phyloP scores from a whole-genome alignment of 2,797 vertebrate species.

The Sphenopsis melanotis region DNA sequence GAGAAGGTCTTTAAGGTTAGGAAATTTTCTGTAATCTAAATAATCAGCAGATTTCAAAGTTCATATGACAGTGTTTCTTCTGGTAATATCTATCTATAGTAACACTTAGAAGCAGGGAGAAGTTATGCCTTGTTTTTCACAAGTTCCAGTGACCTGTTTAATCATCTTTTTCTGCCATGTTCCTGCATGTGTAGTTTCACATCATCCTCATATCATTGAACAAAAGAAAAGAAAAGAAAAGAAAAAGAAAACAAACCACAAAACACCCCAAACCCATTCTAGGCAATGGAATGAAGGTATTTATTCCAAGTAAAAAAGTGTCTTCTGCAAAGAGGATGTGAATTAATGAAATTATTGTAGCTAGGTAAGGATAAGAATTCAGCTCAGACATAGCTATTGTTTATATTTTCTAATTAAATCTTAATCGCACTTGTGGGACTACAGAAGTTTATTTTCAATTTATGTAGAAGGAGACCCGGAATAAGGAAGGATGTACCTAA shows the following conservation, averaged over 20 bases:
- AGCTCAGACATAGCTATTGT: not conserved
- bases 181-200: not conserved
- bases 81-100: not conserved
- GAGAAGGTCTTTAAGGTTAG: not conserved
- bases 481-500: not conserved
- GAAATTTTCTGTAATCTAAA: not conserved
- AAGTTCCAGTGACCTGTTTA: not conserved
- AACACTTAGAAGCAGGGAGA: not conserved
- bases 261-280: not conserved
- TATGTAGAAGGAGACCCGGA: not conserved
- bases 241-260: too few species aligned
- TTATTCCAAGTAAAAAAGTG: not conserved
- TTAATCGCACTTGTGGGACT: not conserved
- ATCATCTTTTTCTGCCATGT: not conserved
- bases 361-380: not conserved
- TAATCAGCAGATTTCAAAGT: not conserved
- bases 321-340: not conserved
- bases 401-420: not conserved
- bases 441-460: not conserved
- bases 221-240: not conserved
- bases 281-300: not conserved
- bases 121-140: not conserved
- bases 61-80: not conserved
- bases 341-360: not conserved
- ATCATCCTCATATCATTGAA: not conserved